phyloP scores from a whole-genome alignment of 2,113 vertebrate genomes.

The Austrofundulus limnaeus region DNA sequence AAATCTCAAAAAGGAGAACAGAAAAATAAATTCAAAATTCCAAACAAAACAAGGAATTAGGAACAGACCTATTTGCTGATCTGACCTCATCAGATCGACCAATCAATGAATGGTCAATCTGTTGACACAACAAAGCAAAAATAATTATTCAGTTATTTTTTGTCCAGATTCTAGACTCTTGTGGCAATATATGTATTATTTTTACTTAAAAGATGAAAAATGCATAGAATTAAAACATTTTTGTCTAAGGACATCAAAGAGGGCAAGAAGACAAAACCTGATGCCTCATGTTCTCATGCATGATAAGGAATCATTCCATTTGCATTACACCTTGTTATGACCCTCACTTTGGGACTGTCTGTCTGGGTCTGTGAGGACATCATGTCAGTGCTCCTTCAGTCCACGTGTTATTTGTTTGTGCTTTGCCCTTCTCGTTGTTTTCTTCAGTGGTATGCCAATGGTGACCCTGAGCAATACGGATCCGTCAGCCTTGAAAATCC shows the following conservation, averaged over 20 bases:
- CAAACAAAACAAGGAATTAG: no score
- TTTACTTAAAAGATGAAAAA: no score
- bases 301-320: conserved; percentile 24
- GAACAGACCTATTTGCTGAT: neutral
- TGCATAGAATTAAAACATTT: no score
- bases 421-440: conserved; percentile 31
- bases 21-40: no score
- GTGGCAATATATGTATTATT: no score
- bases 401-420: conserved; percentile 47
- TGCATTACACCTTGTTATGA: conserved; percentile 38
- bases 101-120: neutral
- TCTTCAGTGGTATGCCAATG: conserved; percentile 30
- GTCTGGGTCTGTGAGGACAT: conserved; percentile 28
- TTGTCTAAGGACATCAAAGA: neutral
- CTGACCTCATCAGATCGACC: conserved; percentile 4
- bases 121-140: neutral
- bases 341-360: conserved; percentile 32
- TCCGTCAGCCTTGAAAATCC: conserved; percentile 35
- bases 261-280: neutral
- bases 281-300: conserved; percentile 8
- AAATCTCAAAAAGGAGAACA: conserved; percentile 21
- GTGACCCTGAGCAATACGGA: conserved; percentile 42
- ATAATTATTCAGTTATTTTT: neutral
- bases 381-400: conserved; percentile 19
- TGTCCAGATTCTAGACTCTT: neutral